phyloP scores from a whole-genome alignment of 2,113 vertebrate species.

The Circaetus gallicus region DNA sequence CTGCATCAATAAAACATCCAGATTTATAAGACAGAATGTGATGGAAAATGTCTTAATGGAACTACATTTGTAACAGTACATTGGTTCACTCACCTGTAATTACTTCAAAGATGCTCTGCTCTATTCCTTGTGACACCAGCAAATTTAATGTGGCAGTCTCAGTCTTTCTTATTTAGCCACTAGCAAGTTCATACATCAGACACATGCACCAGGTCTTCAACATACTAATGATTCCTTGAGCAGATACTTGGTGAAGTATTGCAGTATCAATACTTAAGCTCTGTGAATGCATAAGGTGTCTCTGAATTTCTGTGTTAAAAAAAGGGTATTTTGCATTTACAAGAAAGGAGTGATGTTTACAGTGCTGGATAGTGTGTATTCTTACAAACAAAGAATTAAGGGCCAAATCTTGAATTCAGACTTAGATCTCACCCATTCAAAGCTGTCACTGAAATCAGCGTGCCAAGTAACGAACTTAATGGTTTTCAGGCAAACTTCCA shows the following conservation, averaged over 20 bases:
- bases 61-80: not conserved
- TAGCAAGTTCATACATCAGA: not conserved
- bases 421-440: not conserved
- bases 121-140: not conserved
- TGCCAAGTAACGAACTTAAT: not conserved
- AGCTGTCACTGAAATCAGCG: not conserved
- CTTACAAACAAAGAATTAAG: not conserved
- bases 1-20: constrained; percentile 51
- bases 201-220: not conserved
- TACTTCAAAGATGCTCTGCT: not conserved
- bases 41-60: not conserved
- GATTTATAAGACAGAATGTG: not conserved
- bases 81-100: not conserved
- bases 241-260: not conserved
- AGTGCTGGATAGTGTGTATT: not conserved
- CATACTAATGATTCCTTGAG: not conserved
- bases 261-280: not conserved
- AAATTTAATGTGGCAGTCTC: not conserved
- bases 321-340: not conserved
- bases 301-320: not conserved
- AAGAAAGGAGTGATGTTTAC: not conserved
- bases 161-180: not conserved
- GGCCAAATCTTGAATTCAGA: not conserved
- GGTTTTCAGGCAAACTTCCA: not conserved
- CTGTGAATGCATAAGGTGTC: not conserved